Evolutionary conservation across 2,113 vertebrate species (phyloP).

Genomic region (Vulpes lagopus): DNA sequence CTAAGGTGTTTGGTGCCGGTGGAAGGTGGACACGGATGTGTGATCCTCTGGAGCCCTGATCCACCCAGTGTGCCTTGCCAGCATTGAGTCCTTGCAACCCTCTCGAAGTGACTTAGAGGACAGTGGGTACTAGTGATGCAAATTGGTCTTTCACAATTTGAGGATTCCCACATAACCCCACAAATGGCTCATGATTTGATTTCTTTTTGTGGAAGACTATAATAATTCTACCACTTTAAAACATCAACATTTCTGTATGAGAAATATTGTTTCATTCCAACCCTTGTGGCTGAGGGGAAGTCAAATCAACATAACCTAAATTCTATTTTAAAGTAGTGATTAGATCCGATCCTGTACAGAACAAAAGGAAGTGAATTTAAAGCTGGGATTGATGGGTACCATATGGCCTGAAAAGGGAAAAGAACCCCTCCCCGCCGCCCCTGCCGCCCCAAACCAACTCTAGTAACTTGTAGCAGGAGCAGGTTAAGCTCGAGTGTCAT

Average conservation of each 20-base stretch:
- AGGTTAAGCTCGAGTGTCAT: constrained; percentile 36
- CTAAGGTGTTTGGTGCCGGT: not conserved
- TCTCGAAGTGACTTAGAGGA: not conserved
- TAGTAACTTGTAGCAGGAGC: constrained; percentile 10
- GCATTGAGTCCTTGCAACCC: not conserved
- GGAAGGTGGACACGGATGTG: not conserved
- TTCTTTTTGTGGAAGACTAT: constrained; percentile 39
- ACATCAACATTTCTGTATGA: constrained; percentile 14
- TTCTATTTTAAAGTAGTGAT: constrained; percentile 69
- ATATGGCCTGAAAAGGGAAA: constrained; percentile 37
- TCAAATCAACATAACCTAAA: constrained; percentile 63
- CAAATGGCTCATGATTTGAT: constrained; percentile 10
- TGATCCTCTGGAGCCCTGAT: not conserved
- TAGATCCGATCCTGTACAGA: constrained; percentile 36
- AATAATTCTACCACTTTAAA: constrained; percentile 51
- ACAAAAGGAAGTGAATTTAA: constrained; percentile 73
- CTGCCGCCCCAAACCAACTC: not conserved
- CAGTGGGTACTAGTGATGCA: not conserved
- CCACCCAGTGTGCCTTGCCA: too few species aligned
- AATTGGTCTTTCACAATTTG: constrained; percentile 35
- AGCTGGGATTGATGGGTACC: constrained; percentile 69
- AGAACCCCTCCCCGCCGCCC: too few species aligned
- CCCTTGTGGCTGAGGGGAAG: constrained; percentile 35
- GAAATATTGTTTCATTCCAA: constrained; percentile 62
- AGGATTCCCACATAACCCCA: not conserved